Percentiles rank a stretch among this genome's conserved stretches.
phyloP scores from a whole-genome alignment of 2,113 vertebrate genomes.

The Peromyscus polionotus region DNA sequence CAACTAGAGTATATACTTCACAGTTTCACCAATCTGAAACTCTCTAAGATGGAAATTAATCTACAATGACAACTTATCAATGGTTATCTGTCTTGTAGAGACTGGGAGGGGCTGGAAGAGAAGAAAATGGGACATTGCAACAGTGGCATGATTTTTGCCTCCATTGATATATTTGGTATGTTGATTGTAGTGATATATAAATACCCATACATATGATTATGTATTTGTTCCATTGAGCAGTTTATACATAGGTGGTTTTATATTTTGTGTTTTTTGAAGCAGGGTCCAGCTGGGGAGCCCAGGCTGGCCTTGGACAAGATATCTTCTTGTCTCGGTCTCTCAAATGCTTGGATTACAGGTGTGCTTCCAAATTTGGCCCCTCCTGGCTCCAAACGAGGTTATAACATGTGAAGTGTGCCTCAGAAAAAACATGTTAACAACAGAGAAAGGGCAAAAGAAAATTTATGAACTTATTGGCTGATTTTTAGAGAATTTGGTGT shows the following conservation, averaged over 20 bases:
- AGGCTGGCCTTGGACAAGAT: neutral
- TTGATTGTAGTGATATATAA: neutral
- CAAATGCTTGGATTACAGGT: neutral
- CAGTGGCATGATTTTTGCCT: neutral
- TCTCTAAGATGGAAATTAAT: neutral
- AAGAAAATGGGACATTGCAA: neutral
- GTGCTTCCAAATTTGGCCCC: neutral
- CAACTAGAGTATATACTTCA: neutral
- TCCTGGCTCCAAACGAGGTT: neutral
- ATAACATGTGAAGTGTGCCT: neutral
- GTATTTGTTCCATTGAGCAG: neutral
- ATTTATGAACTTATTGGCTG: neutral
- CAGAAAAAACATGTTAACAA: slow-evolving; percentile 17
- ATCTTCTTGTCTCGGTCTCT: neutral
- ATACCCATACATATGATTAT: neutral
- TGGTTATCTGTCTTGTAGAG: neutral
- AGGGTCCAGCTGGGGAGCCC: neutral
- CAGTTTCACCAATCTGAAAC: neutral
- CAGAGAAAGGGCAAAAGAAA: neutral
- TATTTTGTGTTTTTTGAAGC: neutral
- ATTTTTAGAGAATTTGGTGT: slow-evolving; percentile 49
- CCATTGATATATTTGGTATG: neutral
- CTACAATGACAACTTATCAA: neutral
- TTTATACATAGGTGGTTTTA: neutral
- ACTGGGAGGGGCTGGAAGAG: neutral